These are phyloP conservation scores for Sarcophaga subvicina DNA, from an alignment of 2,888 invertebrate species.

Conservation along the genomic window DNA sequence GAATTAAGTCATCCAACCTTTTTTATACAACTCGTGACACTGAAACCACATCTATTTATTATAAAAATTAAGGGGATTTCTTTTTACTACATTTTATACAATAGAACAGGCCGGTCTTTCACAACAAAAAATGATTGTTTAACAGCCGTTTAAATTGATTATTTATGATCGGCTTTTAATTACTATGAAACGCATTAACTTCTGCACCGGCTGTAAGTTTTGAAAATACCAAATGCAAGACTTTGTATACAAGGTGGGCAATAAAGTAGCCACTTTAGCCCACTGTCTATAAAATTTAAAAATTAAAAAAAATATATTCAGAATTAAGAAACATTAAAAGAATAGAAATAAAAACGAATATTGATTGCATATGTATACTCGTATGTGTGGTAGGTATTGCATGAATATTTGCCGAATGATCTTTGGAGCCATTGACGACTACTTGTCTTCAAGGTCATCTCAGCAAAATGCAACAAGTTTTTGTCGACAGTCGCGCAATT, in stretches of 20 bases:
- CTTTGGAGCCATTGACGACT: slow-evolving; percentile 40
- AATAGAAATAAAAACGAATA: slow-evolving; percentile 25
- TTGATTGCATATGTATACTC: not conserved
- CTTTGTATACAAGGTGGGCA: not conserved
- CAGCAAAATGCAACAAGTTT: slow-evolving; percentile 62
- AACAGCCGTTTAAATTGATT: not conserved
- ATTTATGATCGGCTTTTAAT: not conserved
- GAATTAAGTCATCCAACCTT: no score
- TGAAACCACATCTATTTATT: no score
- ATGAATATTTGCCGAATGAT: slow-evolving; percentile 38
- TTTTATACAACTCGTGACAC: no score
- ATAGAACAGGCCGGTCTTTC: not conserved
- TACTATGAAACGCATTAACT: not conserved
- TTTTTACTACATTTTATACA: no score
- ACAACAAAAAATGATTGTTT: not conserved
- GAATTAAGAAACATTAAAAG: not conserved
- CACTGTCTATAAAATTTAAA: slow-evolving; percentile 34
- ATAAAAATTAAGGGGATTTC: no score
- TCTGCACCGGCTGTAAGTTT: not conserved
- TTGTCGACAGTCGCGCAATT: slow-evolving; percentile 9
- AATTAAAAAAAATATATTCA: no score
- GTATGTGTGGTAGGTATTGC: not conserved
- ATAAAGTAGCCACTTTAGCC: slow-evolving; percentile 1
- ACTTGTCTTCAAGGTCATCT: slow-evolving; percentile 61
- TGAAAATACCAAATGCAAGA: not conserved